Conservation (phyloP, 1,140 invertebrate species). For the Dendrolimus kikuchii region DNA sequence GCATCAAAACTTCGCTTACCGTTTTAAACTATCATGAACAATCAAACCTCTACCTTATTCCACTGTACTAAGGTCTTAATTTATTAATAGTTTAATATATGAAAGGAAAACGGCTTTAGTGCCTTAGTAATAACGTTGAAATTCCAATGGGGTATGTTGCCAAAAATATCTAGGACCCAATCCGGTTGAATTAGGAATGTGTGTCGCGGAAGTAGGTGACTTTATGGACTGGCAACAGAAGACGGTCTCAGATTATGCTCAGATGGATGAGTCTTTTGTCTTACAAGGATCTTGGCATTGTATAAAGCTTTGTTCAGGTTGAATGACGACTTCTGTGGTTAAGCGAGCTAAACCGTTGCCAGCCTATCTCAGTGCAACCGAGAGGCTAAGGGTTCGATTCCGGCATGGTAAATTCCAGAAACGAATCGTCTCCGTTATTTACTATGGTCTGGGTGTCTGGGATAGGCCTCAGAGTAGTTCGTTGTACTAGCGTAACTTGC, state of each 20-base stretch:
- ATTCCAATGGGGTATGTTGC: slow-evolving; percentile 17
- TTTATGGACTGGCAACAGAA: slow-evolving; percentile 25
- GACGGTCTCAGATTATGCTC: slow-evolving; percentile 16
- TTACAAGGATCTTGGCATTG: too few relatives aligned
- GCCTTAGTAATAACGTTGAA: slow-evolving; percentile 18
- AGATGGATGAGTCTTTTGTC: background rate
- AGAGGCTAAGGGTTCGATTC: too few relatives aligned
- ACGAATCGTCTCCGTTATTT: background rate
- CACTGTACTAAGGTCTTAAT: too few relatives aligned
- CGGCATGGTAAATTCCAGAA: background rate
- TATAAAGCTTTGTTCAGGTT: too few relatives aligned
- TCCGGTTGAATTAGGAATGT: slow-evolving; percentile 54
- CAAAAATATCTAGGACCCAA: slow-evolving; percentile 52
- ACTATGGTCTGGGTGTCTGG: too few relatives aligned
- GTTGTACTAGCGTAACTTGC: too few relatives aligned
- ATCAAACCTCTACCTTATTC: too few relatives aligned
- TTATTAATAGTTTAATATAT: too few relatives aligned
- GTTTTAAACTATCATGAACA: slow-evolving; percentile 25
- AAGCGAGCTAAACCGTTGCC: too few relatives aligned
- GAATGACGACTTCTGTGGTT: too few relatives aligned
- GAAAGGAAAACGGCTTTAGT: slow-evolving; percentile 16
- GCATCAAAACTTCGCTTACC: slow-evolving; percentile 30
- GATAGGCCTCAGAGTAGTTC: too few relatives aligned
- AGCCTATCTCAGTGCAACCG: too few relatives aligned
- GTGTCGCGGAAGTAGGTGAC: slow-evolving; percentile 35